Percentiles rank a stretch among this genome's conserved stretches.
Conservation (phyloP, 2,113 vertebrate genomes). For the Pseudolaguvia tuberculata region DNA sequence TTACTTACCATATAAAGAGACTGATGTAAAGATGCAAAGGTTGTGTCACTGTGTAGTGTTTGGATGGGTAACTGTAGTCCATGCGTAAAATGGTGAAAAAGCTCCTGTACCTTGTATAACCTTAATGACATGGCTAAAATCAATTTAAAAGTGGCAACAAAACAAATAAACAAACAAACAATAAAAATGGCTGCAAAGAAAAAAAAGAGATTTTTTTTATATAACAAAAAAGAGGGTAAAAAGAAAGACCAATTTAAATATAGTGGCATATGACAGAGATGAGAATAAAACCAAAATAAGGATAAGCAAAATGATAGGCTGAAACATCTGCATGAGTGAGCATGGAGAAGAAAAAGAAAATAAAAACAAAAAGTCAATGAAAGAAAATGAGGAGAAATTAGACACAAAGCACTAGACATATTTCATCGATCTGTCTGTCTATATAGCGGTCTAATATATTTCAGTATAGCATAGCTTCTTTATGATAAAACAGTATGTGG, state of each 20-base stretch:
- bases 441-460: no score
- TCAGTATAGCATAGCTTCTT: no score
- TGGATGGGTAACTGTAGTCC: conserved; percentile 64
- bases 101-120: conserved; percentile 81
- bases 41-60: conserved; percentile 53
- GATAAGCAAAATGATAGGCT: conserved; percentile 99
- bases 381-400: neutral
- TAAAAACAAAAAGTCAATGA: conserved; percentile 64
- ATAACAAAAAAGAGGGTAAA: conserved; percentile 96
- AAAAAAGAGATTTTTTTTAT: conserved; percentile 67
- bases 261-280: conserved; percentile 96
- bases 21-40: conserved; percentile 23
- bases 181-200: conserved; percentile 54
- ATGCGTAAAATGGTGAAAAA: conserved; percentile 72
- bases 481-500: neutral
- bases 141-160: conserved; percentile 74
- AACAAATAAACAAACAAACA: conserved; percentile 63
- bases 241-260: conserved; percentile 99
- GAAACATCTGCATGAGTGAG: conserved; percentile 89
- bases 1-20: conserved; percentile 43
- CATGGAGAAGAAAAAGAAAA: conserved; percentile 52
- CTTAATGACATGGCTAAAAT: conserved; percentile 79
- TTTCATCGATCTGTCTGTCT: no score
- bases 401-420: neutral
- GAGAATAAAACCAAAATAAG: conserved; percentile 99